Evolutionary conservation across 1,140 invertebrate species (phyloP).

Genomic region (Antheraea mylitta): DNA sequence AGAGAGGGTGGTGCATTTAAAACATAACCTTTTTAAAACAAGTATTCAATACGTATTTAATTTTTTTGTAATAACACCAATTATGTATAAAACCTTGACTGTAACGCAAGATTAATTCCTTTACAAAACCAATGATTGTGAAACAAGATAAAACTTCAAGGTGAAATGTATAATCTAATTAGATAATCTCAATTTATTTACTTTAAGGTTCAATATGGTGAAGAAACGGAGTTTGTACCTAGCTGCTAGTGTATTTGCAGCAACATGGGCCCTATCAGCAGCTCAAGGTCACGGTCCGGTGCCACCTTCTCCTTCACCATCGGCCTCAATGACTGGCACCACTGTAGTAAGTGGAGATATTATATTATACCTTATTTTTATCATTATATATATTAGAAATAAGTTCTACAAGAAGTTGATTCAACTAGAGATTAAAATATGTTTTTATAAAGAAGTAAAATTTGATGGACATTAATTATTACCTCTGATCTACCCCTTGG

Average conservation of each 20-base stretch:
- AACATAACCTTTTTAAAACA: too few species aligned
- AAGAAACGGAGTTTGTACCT: constrained; percentile 44
- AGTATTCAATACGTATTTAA: too few species aligned
- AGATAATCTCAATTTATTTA: constrained; percentile 7
- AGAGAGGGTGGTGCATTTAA: too few species aligned
- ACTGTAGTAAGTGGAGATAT: constrained; percentile 41
- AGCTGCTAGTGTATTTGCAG: constrained; percentile 38
- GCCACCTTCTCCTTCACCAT: constrained; percentile 31
- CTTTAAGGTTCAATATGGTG: constrained; percentile 52
- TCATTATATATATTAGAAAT: not conserved
- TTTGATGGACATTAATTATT: too few species aligned
- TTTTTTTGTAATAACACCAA: too few species aligned
- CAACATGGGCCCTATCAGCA: constrained; percentile 44
- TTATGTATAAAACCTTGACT: not conserved
- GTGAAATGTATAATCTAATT: not conserved
- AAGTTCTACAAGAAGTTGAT: too few species aligned
- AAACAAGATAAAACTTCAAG: not conserved
- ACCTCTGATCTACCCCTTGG: too few species aligned
- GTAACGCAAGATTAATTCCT: not conserved
- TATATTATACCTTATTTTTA: not conserved
- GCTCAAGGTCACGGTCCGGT: constrained; percentile 38
- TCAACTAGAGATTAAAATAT: too few species aligned
- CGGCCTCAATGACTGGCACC: constrained; percentile 27
- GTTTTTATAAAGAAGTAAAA: too few species aligned
- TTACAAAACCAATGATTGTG: not conserved